Base-by-base conservation (phyloP, 1,140 invertebrate species). In the Hypsibius dujardini region DNA sequence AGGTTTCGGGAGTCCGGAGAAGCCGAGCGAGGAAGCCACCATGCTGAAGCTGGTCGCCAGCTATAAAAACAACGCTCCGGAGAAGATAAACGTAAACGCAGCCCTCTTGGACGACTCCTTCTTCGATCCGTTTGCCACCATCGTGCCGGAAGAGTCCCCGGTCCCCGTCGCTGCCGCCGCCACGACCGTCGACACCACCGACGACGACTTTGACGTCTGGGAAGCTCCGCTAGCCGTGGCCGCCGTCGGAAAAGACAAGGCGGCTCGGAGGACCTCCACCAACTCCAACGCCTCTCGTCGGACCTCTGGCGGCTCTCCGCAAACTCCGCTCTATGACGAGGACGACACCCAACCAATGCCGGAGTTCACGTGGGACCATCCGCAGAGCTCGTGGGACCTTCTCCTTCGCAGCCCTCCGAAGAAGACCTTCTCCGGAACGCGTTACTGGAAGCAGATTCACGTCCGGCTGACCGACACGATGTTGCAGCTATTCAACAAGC, bases 381-480 rank as follows among this genome's bases (percentile, higher is more conserved):
- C 90, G 1, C 83, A 91, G 70, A 84, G 87, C 1, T 84, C 84
- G 59, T 98, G 94, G 93, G 92, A 97, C 77, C 90, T 99, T 87
- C 89, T 95, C 73, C 81, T 98, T 46, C 83, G 94, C 15, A 90
- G 95, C 76, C 94, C 94, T 2, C 92, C 91, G 75, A 98, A 98
- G 79, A 99, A 99, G 84, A 97, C 95, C 79, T 90, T 98, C 71
- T 97, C 95, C 0, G 90, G 90, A 59, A 81, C 79, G 75, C 84
- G 93, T 73, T 98, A 92, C 79, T 98, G 95, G 95, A 98, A 98
- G 81, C 95, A 95, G 78, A 88, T 96, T 56, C 94, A 87, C 77
- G 87, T 97, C 0, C 86, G 86, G 70, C 75, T 98, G 45, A 84
- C 86, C 1, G 91, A 93, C 75, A 88, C 90, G 0, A 86, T 90